Percentiles rank a stretch among this genome's conserved stretches.
Evolutionary conservation across 2,113 vertebrate genomes (phyloP).

Genomic region (Urocolius indicus): DNA sequence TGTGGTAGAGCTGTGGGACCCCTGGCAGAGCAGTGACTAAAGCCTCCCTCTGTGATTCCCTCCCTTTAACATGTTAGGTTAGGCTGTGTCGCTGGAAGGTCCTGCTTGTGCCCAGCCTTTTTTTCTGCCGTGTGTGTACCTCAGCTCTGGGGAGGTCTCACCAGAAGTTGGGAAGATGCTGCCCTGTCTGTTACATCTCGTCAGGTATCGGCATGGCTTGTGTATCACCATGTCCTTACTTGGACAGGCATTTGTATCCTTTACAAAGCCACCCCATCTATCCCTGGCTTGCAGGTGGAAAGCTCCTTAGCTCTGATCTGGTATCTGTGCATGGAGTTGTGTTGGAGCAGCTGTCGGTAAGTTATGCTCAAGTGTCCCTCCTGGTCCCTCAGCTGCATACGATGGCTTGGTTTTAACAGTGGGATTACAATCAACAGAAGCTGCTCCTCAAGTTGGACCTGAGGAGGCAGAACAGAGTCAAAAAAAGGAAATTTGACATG

Average conservation of each 20-base stretch:
- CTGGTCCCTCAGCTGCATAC: not conserved
- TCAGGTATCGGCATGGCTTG: too few species aligned
- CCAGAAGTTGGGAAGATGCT: not conserved
- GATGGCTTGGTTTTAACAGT: not conserved
- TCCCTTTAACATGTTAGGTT: too few species aligned
- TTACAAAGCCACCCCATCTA: not conserved
- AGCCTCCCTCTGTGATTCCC: not conserved
- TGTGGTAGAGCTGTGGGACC: not conserved
- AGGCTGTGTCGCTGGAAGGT: not conserved
- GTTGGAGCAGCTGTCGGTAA: slow-evolving; percentile 53
- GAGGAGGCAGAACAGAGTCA: not conserved
- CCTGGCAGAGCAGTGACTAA: not conserved
- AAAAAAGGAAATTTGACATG: not conserved
- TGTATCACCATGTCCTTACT: not conserved
- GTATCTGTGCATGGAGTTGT: not conserved
- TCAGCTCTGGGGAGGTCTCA: not conserved
- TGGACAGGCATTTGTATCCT: not conserved
- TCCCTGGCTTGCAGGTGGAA: not conserved
- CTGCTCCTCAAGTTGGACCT: not conserved
- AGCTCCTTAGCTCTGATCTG: not conserved
- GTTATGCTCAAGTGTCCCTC: not conserved
- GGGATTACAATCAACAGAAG: not conserved
- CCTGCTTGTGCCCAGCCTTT: not conserved
- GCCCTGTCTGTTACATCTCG: not conserved
- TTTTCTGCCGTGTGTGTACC: not conserved